Percentiles rank a stretch among this genome's conserved stretches.
These are phyloP conservation scores for Dendrocopos noguchii DNA, from an alignment of 2,113 vertebrate genomes.

Conservation along the genomic window DNA sequence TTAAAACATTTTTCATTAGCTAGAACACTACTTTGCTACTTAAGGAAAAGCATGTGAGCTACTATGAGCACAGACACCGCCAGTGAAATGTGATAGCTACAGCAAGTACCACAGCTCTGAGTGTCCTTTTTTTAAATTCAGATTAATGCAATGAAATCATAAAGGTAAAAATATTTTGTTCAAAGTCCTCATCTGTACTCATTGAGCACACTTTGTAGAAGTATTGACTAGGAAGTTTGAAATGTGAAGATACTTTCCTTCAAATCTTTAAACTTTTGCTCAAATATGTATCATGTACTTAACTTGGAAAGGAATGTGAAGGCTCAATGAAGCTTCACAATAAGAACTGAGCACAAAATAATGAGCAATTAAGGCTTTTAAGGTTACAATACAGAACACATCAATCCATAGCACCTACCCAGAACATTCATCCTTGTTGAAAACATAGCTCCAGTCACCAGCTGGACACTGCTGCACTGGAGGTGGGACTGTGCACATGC, in stretches of 20 bases:
- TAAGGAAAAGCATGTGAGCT: background rate
- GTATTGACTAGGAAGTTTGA: background rate
- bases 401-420: background rate
- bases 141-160: background rate
- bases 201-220: background rate
- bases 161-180: background rate
- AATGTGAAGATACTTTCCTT: background rate
- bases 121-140: background rate
- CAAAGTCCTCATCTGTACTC: background rate
- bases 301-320: background rate
- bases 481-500: fast-evolving
- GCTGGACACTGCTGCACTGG: background rate
- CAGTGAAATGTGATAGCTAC: fast-evolving
- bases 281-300: fast-evolving
- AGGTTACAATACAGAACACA: background rate
- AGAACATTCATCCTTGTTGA: background rate
- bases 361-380: background rate
- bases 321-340: background rate
- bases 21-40: background rate
- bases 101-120: background rate
- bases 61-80: background rate
- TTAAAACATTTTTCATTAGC: background rate
- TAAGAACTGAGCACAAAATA: background rate
- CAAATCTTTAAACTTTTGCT: background rate
- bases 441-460: background rate